Evolutionary conservation across 2,797 vertebrate species (phyloP).

Genomic region (Sitta carolinensis): DNA sequence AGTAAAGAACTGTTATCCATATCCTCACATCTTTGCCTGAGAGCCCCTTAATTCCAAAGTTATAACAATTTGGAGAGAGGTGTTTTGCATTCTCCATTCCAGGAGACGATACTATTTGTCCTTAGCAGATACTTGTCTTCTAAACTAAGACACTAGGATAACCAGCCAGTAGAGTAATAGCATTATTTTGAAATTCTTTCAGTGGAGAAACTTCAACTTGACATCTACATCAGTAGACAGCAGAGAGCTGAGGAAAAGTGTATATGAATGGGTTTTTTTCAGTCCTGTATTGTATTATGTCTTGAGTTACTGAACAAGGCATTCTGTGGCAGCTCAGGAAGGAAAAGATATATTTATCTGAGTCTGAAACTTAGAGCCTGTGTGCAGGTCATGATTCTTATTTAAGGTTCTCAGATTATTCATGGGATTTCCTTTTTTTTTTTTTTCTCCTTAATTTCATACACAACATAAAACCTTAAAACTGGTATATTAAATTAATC

Average conservation of each 20-base stretch:
- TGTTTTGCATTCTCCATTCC: too few species aligned
- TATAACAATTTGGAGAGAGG: too few species aligned
- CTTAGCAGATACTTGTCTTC: too few species aligned
- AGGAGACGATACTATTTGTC: too few species aligned
- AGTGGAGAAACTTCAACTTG: background rate
- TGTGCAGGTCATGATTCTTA: background rate
- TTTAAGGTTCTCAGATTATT: background rate
- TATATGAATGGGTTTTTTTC: rapidly evolving
- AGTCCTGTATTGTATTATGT: background rate
- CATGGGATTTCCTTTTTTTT: background rate
- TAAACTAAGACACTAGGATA: background rate
- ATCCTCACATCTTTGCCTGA: too few species aligned
- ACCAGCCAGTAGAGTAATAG: background rate
- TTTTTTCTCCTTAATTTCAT: background rate
- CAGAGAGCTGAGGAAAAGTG: background rate
- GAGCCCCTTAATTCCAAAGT: too few species aligned
- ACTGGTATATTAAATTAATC: background rate
- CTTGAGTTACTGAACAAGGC: background rate
- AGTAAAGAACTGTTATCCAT: too few species aligned
- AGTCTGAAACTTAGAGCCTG: background rate
- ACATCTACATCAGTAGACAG: background rate
- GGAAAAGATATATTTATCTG: background rate
- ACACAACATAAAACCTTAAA: background rate
- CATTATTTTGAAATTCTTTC: background rate
- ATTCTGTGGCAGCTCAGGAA: background rate